Evolutionary conservation across 2,113 vertebrate species (phyloP).

Genomic region (Miniopterus natalensis): DNA sequence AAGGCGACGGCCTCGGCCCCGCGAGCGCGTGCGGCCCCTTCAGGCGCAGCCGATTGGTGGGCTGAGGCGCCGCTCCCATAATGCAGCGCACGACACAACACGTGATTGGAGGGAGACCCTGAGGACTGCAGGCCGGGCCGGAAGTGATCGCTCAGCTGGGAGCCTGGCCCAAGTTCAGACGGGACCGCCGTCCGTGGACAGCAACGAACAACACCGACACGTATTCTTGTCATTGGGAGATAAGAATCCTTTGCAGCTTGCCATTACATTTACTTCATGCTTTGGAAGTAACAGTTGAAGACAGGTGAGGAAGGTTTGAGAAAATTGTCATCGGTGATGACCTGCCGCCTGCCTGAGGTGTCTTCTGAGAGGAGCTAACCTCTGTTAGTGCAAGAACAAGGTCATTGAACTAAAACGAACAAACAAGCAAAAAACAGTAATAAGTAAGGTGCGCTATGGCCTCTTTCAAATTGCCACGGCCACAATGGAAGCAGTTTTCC

Average conservation of each 20-base stretch:
- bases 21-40: too few species aligned
- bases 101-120: neutral
- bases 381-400: conserved; percentile 75
- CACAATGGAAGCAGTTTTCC: conserved; percentile 96
- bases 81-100: fast-evolving
- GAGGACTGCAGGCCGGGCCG: too few species aligned
- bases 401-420: conserved; percentile 71
- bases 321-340: conserved; percentile 72
- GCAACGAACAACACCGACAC: conserved; percentile 95
- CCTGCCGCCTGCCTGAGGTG: conserved; percentile 50
- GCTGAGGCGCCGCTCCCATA: neutral
- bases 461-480: conserved; percentile 97
- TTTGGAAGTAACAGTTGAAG: conserved; percentile 80
- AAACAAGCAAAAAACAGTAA: conserved; percentile 90
- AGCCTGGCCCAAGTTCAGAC: fast-evolving
- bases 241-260: conserved; percentile 96
- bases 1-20: too few species aligned
- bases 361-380: conserved; percentile 50
- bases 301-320: conserved; percentile 48
- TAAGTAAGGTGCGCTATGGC: conserved; percentile 97
- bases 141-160: neutral
- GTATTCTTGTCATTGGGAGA: conserved; percentile 96
- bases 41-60: neutral
- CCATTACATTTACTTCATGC: conserved; percentile 90
- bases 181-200: conserved; percentile 97